A percentile compares a stretch with the other conserved stretches of the same genome.
These are phyloP conservation scores for Rhagologus leucostigma DNA, from an alignment of 2,113 vertebrate species.

Conservation along the genomic window DNA sequence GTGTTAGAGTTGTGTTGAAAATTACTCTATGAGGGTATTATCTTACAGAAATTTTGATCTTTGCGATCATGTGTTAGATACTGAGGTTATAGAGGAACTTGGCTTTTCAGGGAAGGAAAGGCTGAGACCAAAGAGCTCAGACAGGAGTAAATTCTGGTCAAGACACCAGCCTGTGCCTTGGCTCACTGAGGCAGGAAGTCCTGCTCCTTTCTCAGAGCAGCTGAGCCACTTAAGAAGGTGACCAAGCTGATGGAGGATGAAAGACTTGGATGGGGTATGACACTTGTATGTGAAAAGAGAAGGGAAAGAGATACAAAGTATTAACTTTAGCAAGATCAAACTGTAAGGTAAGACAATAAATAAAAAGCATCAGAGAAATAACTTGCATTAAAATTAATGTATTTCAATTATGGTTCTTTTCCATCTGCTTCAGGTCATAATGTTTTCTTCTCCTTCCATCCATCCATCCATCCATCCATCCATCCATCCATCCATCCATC, in stretches of 20 bases:
- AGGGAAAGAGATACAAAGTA: not conserved
- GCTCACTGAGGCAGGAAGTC: not conserved
- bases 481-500: not conserved
- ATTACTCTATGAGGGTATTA: not conserved
- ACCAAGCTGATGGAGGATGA: not conserved
- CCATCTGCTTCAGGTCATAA: not conserved
- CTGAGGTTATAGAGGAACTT: rapidly evolving
- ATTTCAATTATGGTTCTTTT: not conserved
- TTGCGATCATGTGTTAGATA: not conserved
- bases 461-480: not conserved
- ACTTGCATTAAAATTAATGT: not conserved
- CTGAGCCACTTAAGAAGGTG: not conserved
- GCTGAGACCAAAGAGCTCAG: not conserved
- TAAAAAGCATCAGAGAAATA: not conserved
- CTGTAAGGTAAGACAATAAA: not conserved
- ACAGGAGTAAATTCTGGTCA: not conserved
- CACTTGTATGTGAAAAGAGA: not conserved
- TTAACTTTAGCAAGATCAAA: not conserved
- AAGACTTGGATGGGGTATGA: not conserved
- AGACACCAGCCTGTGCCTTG: not conserved
- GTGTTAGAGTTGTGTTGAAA: not conserved
- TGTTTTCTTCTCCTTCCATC: not conserved
- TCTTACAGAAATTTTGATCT: not conserved
- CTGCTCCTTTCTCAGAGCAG: not conserved
- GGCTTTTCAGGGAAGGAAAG: not conserved